A percentile compares a stretch with the other conserved stretches of the same genome.
Evolutionary conservation across 2,113 vertebrate species (phyloP).

Genomic region (Notothenia rossii): DNA sequence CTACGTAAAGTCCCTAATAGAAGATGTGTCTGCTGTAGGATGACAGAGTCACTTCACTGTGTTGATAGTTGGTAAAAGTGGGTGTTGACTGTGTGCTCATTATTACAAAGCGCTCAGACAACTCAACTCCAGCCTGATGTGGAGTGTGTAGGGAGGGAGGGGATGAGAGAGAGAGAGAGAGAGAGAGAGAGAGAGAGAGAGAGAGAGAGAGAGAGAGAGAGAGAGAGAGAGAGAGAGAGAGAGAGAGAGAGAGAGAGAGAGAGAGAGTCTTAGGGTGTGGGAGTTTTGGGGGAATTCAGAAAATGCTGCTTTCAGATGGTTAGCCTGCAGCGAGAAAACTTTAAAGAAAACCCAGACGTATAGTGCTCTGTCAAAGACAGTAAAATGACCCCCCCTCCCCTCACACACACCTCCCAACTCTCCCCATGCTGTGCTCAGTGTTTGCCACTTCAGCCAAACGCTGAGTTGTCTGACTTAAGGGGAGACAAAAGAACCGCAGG

Average conservation of each 20-base stretch:
- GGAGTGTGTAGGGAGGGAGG: conserved; percentile 1
- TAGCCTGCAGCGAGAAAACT: conserved; percentile 33
- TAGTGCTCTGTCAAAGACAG: conserved; percentile 27
- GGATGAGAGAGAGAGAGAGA: background rate
- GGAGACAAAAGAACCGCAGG: conserved; percentile 81
- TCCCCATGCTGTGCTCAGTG: conserved; percentile 44
- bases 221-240: background rate
- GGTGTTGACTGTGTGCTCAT: conserved; percentile 65
- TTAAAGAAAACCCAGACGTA: conserved; percentile 14
- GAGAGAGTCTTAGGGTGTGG: conserved; percentile 70
- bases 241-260: conserved; percentile 5
- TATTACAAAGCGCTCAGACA: conserved; percentile 62
- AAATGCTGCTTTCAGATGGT: conserved; percentile 77
- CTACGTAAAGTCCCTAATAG: background rate
- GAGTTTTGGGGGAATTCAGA: conserved; percentile 87
- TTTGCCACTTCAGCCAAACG: conserved; percentile 68
- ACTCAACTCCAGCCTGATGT: conserved; percentile 42
- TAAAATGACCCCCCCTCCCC: background rate
- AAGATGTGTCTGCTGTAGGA: conserved; percentile 13
- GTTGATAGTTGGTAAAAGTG: conserved; percentile 56
- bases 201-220: conserved; percentile 16
- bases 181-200: conserved; percentile 13
- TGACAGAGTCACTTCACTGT: conserved; percentile 38
- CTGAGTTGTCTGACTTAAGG: conserved; percentile 73
- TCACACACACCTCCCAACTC: background rate